Evolutionary conservation across 2,113 vertebrate genomes (phyloP).

Genomic region (Cichladusa arquata): DNA sequence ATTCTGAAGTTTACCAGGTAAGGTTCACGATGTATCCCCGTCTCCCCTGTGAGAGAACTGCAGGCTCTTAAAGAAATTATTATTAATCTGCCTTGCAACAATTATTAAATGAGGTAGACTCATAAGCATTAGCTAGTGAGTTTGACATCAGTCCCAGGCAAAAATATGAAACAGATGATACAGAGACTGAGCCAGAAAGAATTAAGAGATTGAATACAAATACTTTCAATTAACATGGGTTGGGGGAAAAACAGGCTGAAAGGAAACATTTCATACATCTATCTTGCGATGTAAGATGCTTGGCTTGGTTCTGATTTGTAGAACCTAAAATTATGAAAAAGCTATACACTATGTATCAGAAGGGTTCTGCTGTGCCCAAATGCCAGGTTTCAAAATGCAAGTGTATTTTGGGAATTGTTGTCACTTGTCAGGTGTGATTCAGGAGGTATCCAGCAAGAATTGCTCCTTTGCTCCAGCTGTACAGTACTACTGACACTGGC

Average conservation of each 20-base stretch:
- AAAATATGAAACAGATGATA: constrained; percentile 27
- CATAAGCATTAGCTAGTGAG: not conserved
- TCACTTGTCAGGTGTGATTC: not conserved
- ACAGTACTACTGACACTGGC: not conserved
- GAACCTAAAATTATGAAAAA: not conserved
- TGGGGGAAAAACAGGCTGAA: not conserved
- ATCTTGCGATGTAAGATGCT: not conserved
- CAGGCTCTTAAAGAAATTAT: not conserved
- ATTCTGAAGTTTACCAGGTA: not conserved
- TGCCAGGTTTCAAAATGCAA: not conserved
- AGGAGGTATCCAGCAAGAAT: not conserved
- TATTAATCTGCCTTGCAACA: not conserved
- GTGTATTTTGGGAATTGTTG: not conserved
- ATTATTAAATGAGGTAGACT: not conserved
- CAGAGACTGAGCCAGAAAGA: not conserved
- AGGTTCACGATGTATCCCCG: not conserved
- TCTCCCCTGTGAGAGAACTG: not conserved
- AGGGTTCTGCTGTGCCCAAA: not conserved
- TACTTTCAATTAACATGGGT: not conserved
- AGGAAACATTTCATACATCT: not conserved
- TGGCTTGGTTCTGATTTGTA: not conserved
- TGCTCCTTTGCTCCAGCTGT: not conserved
- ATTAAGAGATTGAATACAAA: not conserved
- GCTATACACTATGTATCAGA: not conserved
- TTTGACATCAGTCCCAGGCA: constrained; percentile 4